A percentile compares a stretch with the other conserved stretches of the same genome.
These are phyloP conservation scores for Onchidella celtica DNA, from an alignment of 2,888 invertebrate genomes.

Conservation along the genomic window DNA sequence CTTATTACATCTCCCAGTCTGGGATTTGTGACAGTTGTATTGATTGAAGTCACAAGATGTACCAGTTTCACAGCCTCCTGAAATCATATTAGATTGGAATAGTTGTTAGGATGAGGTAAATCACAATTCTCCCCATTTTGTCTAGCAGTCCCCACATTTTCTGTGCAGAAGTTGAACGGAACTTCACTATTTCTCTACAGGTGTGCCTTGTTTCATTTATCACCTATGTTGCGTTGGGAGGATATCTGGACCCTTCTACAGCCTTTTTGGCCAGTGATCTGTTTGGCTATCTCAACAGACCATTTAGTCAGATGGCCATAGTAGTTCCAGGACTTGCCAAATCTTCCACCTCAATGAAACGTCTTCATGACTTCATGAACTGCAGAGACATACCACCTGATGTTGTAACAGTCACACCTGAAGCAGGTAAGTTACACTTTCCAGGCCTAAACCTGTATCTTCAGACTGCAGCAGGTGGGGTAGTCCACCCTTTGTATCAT, in stretches of 20 bases:
- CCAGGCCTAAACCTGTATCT: too few relatives aligned
- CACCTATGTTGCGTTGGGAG: constrained; percentile 7
- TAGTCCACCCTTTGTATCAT: too few relatives aligned
- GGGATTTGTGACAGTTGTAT: too few relatives aligned
- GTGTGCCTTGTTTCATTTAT: constrained; percentile 1
- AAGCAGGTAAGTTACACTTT: constrained; percentile 19
- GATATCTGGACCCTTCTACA: constrained; percentile 19
- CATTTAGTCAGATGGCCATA: constrained; percentile 13
- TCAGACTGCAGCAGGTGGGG: too few relatives aligned
- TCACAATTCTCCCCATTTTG: too few relatives aligned
- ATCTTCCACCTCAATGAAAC: constrained; percentile 7
- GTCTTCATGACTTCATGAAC: constrained; percentile 26
- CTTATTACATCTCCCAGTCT: too few relatives aligned
- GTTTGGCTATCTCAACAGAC: constrained; percentile 19
- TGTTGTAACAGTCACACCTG: not conserved
- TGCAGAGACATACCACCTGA: constrained; percentile 32
- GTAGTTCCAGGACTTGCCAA: constrained; percentile 26
- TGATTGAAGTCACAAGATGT: too few relatives aligned
- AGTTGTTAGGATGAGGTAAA: too few relatives aligned
- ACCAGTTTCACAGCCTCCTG: too few relatives aligned
- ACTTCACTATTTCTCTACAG: not conserved
- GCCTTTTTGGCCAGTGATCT: constrained; percentile 25
- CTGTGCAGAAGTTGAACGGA: too few relatives aligned
- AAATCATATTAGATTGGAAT: too few relatives aligned
- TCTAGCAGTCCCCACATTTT: too few relatives aligned